Percentiles rank a stretch among this genome's conserved stretches.
Evolutionary conservation across 2,797 vertebrate genomes (phyloP).

Genomic region (Artibeus lituratus): DNA sequence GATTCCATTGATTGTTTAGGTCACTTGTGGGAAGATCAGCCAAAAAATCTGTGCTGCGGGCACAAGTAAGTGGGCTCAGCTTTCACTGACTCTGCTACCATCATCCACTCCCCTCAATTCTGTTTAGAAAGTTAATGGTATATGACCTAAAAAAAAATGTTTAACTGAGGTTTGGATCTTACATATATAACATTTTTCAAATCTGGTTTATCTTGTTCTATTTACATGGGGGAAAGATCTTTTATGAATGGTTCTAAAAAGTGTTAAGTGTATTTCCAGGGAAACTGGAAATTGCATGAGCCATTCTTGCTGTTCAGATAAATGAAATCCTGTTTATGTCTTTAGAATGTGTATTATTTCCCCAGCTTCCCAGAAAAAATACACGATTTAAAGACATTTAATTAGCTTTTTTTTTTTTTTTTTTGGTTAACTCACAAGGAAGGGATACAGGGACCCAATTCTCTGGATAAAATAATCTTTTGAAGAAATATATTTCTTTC

Average conservation of each 20-base stretch:
- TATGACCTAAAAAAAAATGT: neutral
- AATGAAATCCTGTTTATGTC: neutral
- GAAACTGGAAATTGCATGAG: neutral
- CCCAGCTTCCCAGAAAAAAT: neutral
- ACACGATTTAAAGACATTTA: constrained; percentile 11
- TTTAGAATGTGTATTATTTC: constrained; percentile 33
- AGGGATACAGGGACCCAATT: neutral
- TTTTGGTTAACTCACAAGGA: constrained; percentile 17
- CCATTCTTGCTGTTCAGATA: neutral
- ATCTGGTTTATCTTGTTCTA: neutral
- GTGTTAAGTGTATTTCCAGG: neutral
- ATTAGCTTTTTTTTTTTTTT: constrained; percentile 7
- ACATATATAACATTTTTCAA: neutral
- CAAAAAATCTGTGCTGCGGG: neutral
- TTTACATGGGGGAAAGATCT: neutral
- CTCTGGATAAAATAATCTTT: constrained; percentile 38
- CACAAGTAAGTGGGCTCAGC: neutral
- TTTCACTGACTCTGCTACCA: neutral
- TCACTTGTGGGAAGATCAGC: neutral
- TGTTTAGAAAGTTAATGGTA: constrained; percentile 4
- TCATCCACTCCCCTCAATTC: neutral
- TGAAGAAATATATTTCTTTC: constrained; percentile 39
- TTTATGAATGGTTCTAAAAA: constrained; percentile 6
- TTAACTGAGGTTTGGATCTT: neutral
- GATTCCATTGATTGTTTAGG: neutral